A percentile compares a stretch with the other conserved stretches of the same genome.
Evolutionary conservation across 1,140 invertebrate species (phyloP).

Genomic region (Drosophila repleta): DNA sequence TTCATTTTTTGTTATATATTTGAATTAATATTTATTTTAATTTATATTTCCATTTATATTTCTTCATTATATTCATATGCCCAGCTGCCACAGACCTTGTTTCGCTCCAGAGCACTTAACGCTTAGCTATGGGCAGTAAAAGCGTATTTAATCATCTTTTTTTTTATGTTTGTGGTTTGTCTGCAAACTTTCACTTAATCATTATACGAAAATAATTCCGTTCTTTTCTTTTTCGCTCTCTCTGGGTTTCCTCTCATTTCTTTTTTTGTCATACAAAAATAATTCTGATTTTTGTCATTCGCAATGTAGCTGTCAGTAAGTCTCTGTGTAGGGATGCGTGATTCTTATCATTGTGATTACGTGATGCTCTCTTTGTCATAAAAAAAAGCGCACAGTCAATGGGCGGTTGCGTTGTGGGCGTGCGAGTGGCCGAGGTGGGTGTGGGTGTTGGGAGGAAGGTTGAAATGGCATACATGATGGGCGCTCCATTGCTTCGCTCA

Average conservation of each 20-base stretch:
- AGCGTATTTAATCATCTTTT: conserved; percentile 14
- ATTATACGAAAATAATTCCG: conserved; percentile 37
- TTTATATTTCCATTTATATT: not conserved
- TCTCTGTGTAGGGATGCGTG: conserved; percentile 54
- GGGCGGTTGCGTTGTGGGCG: conserved; percentile 5
- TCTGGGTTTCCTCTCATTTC: not conserved
- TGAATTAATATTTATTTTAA: not conserved
- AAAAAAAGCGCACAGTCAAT: conserved; percentile 48
- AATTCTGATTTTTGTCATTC: conserved; percentile 47
- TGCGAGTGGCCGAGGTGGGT: not conserved
- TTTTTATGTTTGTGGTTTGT: not conserved
- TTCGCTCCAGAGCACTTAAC: not conserved
- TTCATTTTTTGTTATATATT: too few species aligned
- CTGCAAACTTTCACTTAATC: conserved; percentile 48
- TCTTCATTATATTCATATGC: not conserved
- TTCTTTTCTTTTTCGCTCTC: not conserved
- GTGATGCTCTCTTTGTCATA: conserved; percentile 65
- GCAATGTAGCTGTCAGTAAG: conserved; percentile 31
- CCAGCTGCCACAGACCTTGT: not conserved
- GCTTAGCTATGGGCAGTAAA: not conserved
- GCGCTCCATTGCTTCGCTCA: conserved; percentile 63
- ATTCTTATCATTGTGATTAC: conserved; percentile 80
- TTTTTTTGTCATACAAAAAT: conserved; percentile 27
- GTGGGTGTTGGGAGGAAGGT: not conserved
- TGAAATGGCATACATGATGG: conserved; percentile 34